Evolutionary conservation across 2,797 vertebrate genomes (phyloP), one percentile per base, ranked within the genome.

Genomic region (Hemibagrus guttatus): DNA sequence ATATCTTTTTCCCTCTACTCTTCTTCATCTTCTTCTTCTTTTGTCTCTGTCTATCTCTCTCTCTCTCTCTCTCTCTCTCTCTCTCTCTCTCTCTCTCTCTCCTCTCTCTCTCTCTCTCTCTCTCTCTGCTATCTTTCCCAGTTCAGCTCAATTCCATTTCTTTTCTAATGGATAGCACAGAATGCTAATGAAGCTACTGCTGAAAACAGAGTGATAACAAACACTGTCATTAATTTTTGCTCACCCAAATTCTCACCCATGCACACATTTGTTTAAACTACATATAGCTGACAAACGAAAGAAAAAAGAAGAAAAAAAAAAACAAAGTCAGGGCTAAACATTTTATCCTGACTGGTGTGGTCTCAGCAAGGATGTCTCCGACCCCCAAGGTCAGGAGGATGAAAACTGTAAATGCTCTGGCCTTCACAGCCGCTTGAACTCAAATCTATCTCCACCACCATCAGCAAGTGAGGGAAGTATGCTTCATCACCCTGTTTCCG

Each of bases 151-250:
- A 8, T 68, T 35, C 16, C 1, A 7, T 68, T 68, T 35, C 17
- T 82, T 81, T 85, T 89, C 74, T 83, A 84, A 76, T 54, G n/a
- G n/a, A 11, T 19, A 31, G 3, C 16, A 31, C n/a, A 56, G 74
- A 76, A 56, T 16, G n/a, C n/a, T 56, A 28, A 56, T 19, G 7
- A 54, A 76, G 74, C 49, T 76, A 54, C 49, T 28, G 42, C 42
- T n/a, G 26, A 16, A 4, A 74, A 74, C 12, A 23, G 42, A 49
- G n/a, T 52, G 23, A 75, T 52, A 28, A 75, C 26, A 14, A 23
- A 42, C 19, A 42, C 21, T 31, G 31, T 46, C 69, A 26, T 71
- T 71, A 21, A 71, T 8, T 39, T 72, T 14, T 39, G 17, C 39
- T 9, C 31, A 69, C 31, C 35, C 68, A 21, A 39, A 31, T 66